These are phyloP conservation scores for Tragelaphus imberbis DNA, from an alignment of 2,113 vertebrate species.

Conservation along the genomic window DNA sequence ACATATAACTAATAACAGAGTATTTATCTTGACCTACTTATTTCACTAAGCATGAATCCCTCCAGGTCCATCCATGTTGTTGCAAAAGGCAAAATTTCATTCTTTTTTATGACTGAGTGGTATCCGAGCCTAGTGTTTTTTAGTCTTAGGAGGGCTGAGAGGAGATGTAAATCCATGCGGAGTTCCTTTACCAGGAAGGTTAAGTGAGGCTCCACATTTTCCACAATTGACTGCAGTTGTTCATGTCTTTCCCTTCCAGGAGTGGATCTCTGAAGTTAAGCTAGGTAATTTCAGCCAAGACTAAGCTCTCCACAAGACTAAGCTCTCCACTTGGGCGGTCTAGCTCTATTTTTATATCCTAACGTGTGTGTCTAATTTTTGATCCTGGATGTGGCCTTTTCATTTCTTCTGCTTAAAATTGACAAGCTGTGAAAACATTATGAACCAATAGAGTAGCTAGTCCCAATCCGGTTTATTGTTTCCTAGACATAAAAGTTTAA, in stretches of 20 bases:
- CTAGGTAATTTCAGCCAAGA: background rate
- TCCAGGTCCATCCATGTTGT: background rate
- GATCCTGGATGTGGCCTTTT: background rate
- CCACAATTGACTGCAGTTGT: background rate
- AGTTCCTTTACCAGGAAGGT: background rate
- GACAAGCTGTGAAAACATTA: background rate
- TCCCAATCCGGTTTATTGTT: background rate
- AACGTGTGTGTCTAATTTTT: background rate
- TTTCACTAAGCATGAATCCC: background rate
- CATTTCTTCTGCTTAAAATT: slow-evolving; percentile 19
- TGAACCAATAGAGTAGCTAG: background rate
- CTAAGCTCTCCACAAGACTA: background rate
- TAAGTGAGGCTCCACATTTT: background rate
- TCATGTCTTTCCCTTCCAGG: background rate
- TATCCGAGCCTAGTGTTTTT: background rate
- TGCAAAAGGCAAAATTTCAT: background rate
- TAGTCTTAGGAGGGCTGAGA: background rate
- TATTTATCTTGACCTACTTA: background rate
- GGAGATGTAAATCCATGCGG: background rate
- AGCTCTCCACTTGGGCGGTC: background rate
- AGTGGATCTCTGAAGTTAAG: background rate
- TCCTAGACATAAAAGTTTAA: background rate
- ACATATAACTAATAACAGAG: background rate
- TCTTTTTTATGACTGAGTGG: background rate
- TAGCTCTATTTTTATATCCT: background rate